Conservation (phyloP, 2,797 vertebrate species). For the Dallia pectoralis region DNA sequence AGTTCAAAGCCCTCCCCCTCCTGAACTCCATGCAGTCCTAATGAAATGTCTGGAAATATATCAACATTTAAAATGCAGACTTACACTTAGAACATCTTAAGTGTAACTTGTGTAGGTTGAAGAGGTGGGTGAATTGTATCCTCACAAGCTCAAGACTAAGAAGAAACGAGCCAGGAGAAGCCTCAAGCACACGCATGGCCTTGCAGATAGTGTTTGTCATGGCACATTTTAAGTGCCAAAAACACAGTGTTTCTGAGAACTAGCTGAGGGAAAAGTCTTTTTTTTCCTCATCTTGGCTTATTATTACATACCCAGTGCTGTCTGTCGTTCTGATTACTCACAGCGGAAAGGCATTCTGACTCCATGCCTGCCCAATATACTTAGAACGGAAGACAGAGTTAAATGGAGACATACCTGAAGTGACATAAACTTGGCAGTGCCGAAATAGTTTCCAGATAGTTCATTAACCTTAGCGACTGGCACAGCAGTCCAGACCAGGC, state of each 20-base stretch:
- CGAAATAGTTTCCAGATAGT: constrained; percentile 75
- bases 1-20: background rate
- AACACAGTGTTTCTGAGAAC: constrained; percentile 26
- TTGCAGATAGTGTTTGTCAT: constrained; percentile 30
- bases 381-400: constrained; percentile 63
- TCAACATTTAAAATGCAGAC: background rate
- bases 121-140: background rate
- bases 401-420: constrained; percentile 75
- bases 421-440: constrained; percentile 76
- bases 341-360: constrained; percentile 53
- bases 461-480: constrained; percentile 69
- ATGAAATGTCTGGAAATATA: background rate
- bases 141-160: background rate
- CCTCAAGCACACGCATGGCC: constrained; percentile 19
- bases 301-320: constrained; percentile 56
- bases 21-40: background rate
- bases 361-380: constrained; percentile 61
- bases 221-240: constrained; percentile 38
- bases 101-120: background rate
- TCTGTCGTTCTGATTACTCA: constrained; percentile 67
- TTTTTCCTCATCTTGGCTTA: constrained; percentile 33
- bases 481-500: constrained; percentile 44
- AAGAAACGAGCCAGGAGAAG: constrained; percentile 15
- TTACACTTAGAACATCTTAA: background rate
- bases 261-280: constrained; percentile 35